Percentiles rank a stretch among this genome's conserved stretches.
Evolutionary conservation across 2,113 vertebrate species (phyloP).

Genomic region (Scytalopus superciliaris): DNA sequence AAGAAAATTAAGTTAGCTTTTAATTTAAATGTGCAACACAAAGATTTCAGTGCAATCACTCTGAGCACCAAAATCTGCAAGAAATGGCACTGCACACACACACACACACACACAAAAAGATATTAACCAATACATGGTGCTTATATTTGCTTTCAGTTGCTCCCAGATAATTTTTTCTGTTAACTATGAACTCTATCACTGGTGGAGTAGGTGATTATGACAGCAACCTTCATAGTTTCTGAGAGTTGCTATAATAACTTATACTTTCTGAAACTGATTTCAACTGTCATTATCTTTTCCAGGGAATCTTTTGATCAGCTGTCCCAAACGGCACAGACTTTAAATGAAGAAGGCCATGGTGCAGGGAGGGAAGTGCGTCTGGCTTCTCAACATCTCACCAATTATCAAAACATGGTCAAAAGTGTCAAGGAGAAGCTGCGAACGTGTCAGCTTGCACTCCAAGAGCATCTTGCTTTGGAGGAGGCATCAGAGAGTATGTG

Average conservation of each 20-base stretch:
- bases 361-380: constrained; percentile 79
- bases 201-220: not conserved
- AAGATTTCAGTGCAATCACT: not conserved
- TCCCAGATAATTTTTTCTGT: not conserved
- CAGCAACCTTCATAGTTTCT: not conserved
- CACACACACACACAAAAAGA: not conserved
- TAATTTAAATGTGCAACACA: not conserved
- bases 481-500: constrained; percentile 86
- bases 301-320: constrained; percentile 89
- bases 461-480: constrained; percentile 90
- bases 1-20: not conserved
- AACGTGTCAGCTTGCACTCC: constrained; percentile 84
- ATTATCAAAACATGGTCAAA: constrained; percentile 85
- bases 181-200: not conserved
- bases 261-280: not conserved
- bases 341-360: constrained; percentile 83
- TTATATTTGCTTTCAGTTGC: not conserved
- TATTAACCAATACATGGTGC: accelerated
- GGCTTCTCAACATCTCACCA: constrained; percentile 81
- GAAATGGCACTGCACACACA: not conserved
- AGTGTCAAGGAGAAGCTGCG: constrained; percentile 81
- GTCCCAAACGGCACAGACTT: constrained; percentile 82
- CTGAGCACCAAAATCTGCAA: not conserved
- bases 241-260: not conserved
- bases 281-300: not conserved